A percentile compares a stretch with the other conserved stretches of the same genome.
phyloP scores from a whole-genome alignment of 2,797 vertebrate genomes.

The Gorsachius magnificus region DNA sequence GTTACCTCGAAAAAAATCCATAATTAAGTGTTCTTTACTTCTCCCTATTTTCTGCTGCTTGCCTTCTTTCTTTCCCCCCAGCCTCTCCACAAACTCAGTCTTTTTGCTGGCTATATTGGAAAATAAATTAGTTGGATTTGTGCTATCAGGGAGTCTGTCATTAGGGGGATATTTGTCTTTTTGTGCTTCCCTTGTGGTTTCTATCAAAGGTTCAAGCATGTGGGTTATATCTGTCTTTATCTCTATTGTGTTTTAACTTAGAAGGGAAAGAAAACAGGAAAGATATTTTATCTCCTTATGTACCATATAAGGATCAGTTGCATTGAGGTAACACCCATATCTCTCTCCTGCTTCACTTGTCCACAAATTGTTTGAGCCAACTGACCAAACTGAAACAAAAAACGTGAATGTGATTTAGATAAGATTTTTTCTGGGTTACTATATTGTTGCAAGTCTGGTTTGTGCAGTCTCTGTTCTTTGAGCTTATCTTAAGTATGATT shows the following conservation, averaged over 20 bases:
- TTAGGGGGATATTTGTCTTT: slow-evolving; percentile 69
- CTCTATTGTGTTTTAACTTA: slow-evolving; percentile 61
- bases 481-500: background rate
- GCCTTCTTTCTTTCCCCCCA: background rate
- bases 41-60: background rate
- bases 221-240: slow-evolving; percentile 59
- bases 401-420: background rate
- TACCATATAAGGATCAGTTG: slow-evolving; percentile 15
- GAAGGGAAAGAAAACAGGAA: slow-evolving; percentile 50
- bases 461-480: background rate
- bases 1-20: background rate
- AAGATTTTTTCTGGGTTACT: background rate
- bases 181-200: slow-evolving; percentile 59
- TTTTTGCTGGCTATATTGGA: slow-evolving; percentile 22
- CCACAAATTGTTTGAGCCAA: background rate
- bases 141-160: slow-evolving; percentile 67
- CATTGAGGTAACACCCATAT: background rate
- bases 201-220: slow-evolving; percentile 63
- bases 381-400: slow-evolving; percentile 21
- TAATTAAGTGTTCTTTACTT: background rate
- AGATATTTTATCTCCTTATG: slow-evolving; percentile 63
- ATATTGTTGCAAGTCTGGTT: background rate
- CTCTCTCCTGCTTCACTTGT: background rate
- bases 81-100: background rate
- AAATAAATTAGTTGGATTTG: slow-evolving; percentile 70